Base-by-base conservation (phyloP, 2,888 invertebrate genomes). In the Nipponacmea schrenckii region DNA sequence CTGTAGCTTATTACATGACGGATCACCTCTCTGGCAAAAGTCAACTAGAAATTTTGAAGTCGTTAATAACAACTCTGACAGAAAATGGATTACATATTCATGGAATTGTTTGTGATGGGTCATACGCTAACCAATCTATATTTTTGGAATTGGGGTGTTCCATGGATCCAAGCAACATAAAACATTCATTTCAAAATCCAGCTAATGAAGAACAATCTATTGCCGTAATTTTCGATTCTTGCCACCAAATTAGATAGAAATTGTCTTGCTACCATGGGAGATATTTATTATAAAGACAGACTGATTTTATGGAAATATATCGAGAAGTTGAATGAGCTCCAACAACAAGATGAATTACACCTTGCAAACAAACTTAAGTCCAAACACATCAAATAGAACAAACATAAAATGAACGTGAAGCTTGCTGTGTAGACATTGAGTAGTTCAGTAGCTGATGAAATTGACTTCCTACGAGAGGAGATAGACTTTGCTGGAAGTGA, bases 51-150 rank as follows among this genome's bases (percentile, higher is more conserved):
- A 27, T 17, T 15, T n/a, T 68, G 17, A 68, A 39, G 26, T 50
- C 14, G 26, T 56, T 39, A 17, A 27, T 48, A 8, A 45, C 31
- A 10, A 68, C 24, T 26, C 17, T 56, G n/a, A 56, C 68, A 26
- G 68, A 68, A n/a, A 10, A 48, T 50, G 62, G 68, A 24, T 31
- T 68, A 15, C 17, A 56, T n/a, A 56, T 68, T 17, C 48, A 50
- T 26, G 31, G 50, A 15, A 17, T 68, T 12, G 56, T 68, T 2
- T 48, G 50, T 27, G 68, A 68, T 56, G 62, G 68, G 7, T 56
- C 56, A 15, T 26, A 45, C 31, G n/a, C 56, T 26, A 68, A 56
- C 26, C 48, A 56, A 56, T 31, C 48, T 31, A 56, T 56, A 14
- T 48, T 24, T 3, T 12, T 24, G 7, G 10, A 17, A 26, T 31